These are phyloP conservation scores for Phycodurus eques DNA, from an alignment of 2,113 vertebrate genomes.

Conservation along the genomic window DNA sequence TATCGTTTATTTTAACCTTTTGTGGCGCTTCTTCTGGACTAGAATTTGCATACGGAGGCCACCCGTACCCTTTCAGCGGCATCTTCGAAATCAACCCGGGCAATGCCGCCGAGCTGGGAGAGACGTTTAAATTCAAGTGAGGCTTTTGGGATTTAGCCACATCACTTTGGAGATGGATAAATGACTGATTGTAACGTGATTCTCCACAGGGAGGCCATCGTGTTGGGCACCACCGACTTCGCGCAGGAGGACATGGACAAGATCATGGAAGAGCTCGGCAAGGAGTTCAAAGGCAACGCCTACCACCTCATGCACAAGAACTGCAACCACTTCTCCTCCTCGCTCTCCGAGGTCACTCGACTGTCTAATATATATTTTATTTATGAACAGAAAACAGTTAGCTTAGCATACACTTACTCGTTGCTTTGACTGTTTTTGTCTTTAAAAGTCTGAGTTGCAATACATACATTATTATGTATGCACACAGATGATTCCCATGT, in stretches of 20 bases:
- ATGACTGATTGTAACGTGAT: neutral
- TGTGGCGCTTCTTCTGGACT: conserved; percentile 13
- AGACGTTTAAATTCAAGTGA: conserved; percentile 97
- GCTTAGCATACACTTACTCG: too few relatives aligned
- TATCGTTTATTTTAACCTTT: neutral
- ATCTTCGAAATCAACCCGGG: conserved; percentile 94
- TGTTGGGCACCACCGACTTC: conserved; percentile 87
- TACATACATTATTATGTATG: too few relatives aligned
- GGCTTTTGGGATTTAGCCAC: conserved; percentile 14
- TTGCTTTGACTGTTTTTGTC: neutral
- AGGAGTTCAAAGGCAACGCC: conserved; percentile 85
- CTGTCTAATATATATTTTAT: neutral
- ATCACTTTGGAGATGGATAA: too few relatives aligned
- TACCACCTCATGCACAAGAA: conserved; percentile 91
- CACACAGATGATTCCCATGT: too few relatives aligned
- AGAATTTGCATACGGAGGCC: conserved; percentile 95
- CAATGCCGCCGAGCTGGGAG: conserved; percentile 85
- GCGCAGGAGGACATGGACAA: conserved; percentile 87
- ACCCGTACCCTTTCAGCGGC: conserved; percentile 92
- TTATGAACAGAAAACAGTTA: too few relatives aligned
- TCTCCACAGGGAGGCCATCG: conserved; percentile 83
- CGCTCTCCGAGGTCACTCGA: conserved; percentile 80
- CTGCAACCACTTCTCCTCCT: conserved; percentile 88
- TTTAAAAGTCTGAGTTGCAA: neutral
- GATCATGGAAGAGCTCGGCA: conserved; percentile 90